These are phyloP conservation scores for Campaea margaritaria DNA, from an alignment of 2,888 invertebrate genomes.

Conservation along the genomic window DNA sequence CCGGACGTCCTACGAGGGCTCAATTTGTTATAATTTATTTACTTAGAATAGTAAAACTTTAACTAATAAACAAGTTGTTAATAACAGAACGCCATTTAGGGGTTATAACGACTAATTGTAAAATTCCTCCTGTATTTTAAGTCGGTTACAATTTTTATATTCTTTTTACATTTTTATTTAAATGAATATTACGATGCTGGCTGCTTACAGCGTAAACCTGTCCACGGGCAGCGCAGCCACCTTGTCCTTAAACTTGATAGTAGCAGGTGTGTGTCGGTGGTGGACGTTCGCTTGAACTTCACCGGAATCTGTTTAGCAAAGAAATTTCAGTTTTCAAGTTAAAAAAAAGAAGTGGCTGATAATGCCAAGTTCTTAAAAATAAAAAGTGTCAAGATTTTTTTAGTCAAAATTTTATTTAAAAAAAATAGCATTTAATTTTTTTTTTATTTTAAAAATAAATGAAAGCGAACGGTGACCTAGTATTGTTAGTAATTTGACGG, in stretches of 20 bases:
- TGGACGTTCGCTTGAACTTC: constrained; percentile 49
- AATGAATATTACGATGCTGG: constrained; percentile 4
- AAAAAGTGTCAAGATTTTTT: constrained; percentile 1
- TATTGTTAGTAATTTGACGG: too few relatives aligned
- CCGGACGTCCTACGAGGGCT: too few relatives aligned
- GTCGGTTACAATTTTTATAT: too few relatives aligned
- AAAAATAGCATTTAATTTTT: neutral
- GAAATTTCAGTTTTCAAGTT: neutral
- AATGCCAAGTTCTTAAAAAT: neutral
- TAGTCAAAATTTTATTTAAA: neutral
- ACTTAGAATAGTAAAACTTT: too few relatives aligned
- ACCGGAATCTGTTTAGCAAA: constrained; percentile 37
- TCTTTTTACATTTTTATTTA: too few relatives aligned
- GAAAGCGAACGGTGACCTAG: too few relatives aligned
- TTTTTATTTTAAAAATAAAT: neutral
- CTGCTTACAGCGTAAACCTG: constrained; percentile 36
- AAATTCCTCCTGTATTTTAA: too few relatives aligned
- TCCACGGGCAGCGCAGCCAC: constrained; percentile 36
- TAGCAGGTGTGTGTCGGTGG: constrained; percentile 49
- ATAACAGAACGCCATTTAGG: too few relatives aligned
- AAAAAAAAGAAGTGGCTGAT: neutral
- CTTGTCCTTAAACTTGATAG: constrained; percentile 71
- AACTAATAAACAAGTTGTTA: too few relatives aligned
- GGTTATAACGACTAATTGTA: too few relatives aligned
- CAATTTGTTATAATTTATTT: too few relatives aligned